Percentiles rank a stretch among this genome's conserved stretches.
These are phyloP conservation scores for Tetranychus piercei DNA, from an alignment of 2,888 invertebrate species.

Conservation along the genomic window DNA sequence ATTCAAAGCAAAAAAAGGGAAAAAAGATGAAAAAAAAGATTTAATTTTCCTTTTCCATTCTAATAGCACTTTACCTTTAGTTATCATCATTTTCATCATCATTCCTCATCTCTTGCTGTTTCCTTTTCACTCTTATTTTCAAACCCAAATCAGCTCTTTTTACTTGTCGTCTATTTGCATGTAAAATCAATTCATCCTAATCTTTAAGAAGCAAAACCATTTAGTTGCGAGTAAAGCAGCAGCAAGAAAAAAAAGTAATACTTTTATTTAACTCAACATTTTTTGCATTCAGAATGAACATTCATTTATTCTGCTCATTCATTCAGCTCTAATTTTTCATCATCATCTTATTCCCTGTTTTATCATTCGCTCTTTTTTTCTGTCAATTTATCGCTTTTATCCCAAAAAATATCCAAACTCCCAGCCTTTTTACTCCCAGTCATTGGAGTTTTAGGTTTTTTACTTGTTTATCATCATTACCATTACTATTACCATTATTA, in stretches of 20 bases:
- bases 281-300: background rate
- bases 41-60: no score
- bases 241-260: background rate
- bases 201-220: background rate
- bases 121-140: background rate
- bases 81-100: no score
- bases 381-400: background rate
- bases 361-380: background rate
- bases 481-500: background rate
- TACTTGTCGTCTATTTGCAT: background rate
- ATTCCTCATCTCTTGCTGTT: background rate
- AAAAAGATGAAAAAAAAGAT: no score
- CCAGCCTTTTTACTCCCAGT: background rate
- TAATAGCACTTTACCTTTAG: no score
- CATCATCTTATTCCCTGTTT: background rate
- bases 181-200: background rate
- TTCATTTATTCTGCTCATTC: slow-evolving; percentile 1
- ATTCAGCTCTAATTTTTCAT: background rate
- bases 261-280: background rate
- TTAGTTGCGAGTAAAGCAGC: no score
- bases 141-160: background rate
- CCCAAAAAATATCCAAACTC: background rate
- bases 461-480: background rate
- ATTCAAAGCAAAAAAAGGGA: no score
- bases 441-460: background rate